Evolutionary conservation across 2,888 invertebrate genomes (phyloP), one percentile per base, ranked within the genome.

Genomic region (Leucania comma): DNA sequence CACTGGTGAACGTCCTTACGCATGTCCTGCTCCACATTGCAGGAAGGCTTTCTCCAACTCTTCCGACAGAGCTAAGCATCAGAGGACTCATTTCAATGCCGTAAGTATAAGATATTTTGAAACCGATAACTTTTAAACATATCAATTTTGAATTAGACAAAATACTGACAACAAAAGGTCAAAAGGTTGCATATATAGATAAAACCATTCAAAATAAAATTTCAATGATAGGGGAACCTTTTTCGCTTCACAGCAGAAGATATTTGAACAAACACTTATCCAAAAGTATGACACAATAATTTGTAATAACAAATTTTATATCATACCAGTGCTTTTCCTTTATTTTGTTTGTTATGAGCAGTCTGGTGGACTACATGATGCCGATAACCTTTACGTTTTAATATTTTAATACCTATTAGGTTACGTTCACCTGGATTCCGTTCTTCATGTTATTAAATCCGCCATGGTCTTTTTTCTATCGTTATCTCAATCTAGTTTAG

Each of bases 21-120:
- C 98, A 71, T 99, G 99, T 89, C 99, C 99, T 83, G 98, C 98
- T 83, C 97, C 98, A 0, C 98, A 98, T 66, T 99, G 99, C 92
- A 96, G 97, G 59, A 99, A 99, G 93, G 99, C 99, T 2, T 99
- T 99, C 96, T 99, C 99, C 89, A 99, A 99, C 94, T 99, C 99
- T 77, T 99, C 99, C 0, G 99, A 99, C 92, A 96, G 99, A 64
- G 99, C 99, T 10, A 99, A 99, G 93, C 99, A 99, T 95, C 99
- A 99, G 95, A 96, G 99, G 86, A 99, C 99, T 1, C 99, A 99
- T 94, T 99, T 99, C 85, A 99, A 99, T 94, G 99, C 99, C 91
- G 99, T 99, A 96, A 97, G 97, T 97, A 38, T 46, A 4, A 50
- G 8, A 50, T 6, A 38, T 35, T n/a, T 10, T 24, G 22, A 12